Evolutionary conservation across 1,140 invertebrate species (phyloP).

Genomic region (Alviniconcha marisindica): DNA sequence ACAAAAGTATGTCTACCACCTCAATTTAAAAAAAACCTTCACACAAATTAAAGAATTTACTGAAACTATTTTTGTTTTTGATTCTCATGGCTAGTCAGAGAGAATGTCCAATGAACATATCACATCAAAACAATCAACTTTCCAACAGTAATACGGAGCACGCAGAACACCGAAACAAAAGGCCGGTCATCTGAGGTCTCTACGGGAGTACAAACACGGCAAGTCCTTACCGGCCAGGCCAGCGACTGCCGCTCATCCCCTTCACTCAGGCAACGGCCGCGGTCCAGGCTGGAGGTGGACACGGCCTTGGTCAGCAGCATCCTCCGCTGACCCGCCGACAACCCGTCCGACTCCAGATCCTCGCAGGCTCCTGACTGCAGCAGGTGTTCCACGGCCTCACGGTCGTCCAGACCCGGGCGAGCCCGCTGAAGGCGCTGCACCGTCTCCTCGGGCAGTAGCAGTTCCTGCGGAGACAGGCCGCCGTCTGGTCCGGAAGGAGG

Average conservation of each 20-base stretch:
- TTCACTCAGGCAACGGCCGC: not conserved
- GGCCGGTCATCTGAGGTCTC: too few relatives aligned
- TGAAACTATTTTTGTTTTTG: too few relatives aligned
- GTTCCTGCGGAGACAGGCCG: constrained; percentile 3
- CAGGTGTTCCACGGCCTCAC: not conserved
- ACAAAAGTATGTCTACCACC: too few relatives aligned
- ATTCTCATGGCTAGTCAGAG: too few relatives aligned
- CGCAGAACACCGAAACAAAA: too few relatives aligned
- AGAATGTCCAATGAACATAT: too few relatives aligned
- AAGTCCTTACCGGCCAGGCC: constrained; percentile 14
- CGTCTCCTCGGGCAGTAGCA: not conserved
- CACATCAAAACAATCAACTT: too few relatives aligned
- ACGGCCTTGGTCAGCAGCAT: constrained; percentile 8
- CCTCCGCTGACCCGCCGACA: not conserved
- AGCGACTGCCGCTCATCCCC: not conserved
- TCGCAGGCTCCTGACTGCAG: not conserved
- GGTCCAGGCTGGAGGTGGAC: not conserved
- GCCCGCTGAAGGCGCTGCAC: constrained; percentile 13
- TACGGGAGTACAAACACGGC: too few relatives aligned
- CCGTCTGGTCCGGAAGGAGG: not conserved
- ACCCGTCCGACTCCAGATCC: not conserved
- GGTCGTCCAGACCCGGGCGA: not conserved
- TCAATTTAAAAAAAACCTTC: too few relatives aligned
- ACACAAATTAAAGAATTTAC: too few relatives aligned
- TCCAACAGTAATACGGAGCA: too few relatives aligned